A percentile compares a stretch with the other conserved stretches of the same genome.
phyloP scores from a whole-genome alignment of 2,113 vertebrate genomes.

The Brienomyrus longianalis region DNA sequence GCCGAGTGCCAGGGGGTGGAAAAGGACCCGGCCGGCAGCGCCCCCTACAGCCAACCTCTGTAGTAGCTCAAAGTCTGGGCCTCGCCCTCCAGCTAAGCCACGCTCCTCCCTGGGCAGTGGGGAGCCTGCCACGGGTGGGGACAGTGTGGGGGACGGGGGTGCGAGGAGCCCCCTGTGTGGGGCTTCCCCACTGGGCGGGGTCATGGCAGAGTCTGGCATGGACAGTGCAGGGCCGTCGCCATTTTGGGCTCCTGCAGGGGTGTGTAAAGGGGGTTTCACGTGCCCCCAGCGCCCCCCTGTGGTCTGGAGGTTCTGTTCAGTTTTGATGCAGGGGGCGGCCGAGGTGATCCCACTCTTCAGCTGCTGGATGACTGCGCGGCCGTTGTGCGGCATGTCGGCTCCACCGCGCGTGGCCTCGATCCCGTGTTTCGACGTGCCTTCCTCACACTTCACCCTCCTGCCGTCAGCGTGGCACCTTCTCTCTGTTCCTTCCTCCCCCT shows the following conservation, averaged over 20 bases:
- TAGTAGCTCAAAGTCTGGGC: slow-evolving; percentile 68
- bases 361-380: slow-evolving; percentile 59
- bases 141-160: slow-evolving; percentile 53
- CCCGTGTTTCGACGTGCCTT: slow-evolving; percentile 39
- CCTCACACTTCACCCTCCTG: slow-evolving; percentile 66
- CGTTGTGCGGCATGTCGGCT: slow-evolving; percentile 53
- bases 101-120: slow-evolving; percentile 61
- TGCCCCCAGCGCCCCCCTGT: slow-evolving; percentile 52
- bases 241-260: slow-evolving; percentile 54
- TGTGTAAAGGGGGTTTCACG: slow-evolving; percentile 40
- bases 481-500: slow-evolving; percentile 53
- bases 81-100: slow-evolving; percentile 26
- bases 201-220: slow-evolving; percentile 55
- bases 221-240: slow-evolving; percentile 59
- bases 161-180: slow-evolving; percentile 56
- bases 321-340: slow-evolving; percentile 57
- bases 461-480: slow-evolving; percentile 33
- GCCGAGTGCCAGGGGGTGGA: slow-evolving; percentile 68
- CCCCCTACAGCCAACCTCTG: slow-evolving; percentile 68
- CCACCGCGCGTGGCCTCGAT: slow-evolving; percentile 36
- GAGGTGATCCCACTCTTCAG: slow-evolving; percentile 49
- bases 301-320: slow-evolving; percentile 57
- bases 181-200: slow-evolving; percentile 49
- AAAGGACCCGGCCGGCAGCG: slow-evolving; percentile 64
- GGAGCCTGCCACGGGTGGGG: slow-evolving; percentile 60